Evolutionary conservation across 2,888 invertebrate species (phyloP), one percentile per base, ranked within the genome.

Genomic region (Nephrotoma guestfalica): DNA sequence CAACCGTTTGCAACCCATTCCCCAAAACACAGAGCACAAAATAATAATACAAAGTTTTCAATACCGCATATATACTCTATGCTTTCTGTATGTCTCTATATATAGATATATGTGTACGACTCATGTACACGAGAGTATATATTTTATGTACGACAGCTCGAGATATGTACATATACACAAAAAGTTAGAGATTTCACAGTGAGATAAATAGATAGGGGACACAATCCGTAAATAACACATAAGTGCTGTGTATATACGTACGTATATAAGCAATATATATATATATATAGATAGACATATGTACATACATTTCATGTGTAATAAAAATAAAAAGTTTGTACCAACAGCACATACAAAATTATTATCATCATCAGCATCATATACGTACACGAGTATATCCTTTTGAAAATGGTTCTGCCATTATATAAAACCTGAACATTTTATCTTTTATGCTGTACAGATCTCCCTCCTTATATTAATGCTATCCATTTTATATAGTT

Each of bases 141-240:
- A 83, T 83, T 84, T 7, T 41, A n/a, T 84, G 6, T 41, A 83
- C 41, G 40, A 40, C 40, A 83, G 40, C 11, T 83, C 41, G 6
- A 13, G 83, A 30, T 30, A 30, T 30, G 30, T 30, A 30, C 30
- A 30, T 7, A 83, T 83, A 83, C 40, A 40, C 83, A 57, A 30
- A 71, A 71, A 71, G 71, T 71, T 71, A 71, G 71, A 71, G 71
- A 71, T 71, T 71, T 71, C 30, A 15, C 84, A 84, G 84, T 84
- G 84, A 84, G 41, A 84, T 84, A 84, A 84, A 84, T 84, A 84
- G 15, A 84, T 84, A 84, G 84, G 84, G 84, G 84, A 41, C 41
- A 71, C 30, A 71, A 18, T 57, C 18, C 18, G 57, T 71, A 71
- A 13, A 47, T 47, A 30, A 47, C 51, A 71, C 30, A 30, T 30